Evolutionary conservation across 1,140 invertebrate genomes (phyloP), one percentile per base, ranked within the genome.

Genomic region (Zaprionus ghesquierei): DNA sequence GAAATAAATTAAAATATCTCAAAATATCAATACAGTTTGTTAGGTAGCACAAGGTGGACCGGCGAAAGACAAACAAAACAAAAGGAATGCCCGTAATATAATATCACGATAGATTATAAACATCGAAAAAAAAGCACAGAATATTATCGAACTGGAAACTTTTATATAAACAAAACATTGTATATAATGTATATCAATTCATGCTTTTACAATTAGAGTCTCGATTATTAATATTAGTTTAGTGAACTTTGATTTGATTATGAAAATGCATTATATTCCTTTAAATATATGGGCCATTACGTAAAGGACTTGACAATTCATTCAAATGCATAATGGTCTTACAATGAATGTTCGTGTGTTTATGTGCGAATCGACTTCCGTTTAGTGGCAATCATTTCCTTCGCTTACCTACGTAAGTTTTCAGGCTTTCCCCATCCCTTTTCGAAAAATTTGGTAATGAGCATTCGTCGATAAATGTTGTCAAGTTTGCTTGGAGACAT

Each of bases 401-500:
- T 53, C 22, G 49, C 76, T 92, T 93, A 98, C 98, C 96, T 96
- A 92, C 96, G 95, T 33, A 99, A 94, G 93, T 97, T 96, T 84
- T 98, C 96, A 6, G 98, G 97, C 79, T 96, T 96, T 6, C 98
- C 98, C 98, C 98, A 99, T 75, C 98, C 98, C 94, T 98, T 97
- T 0, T 96, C 96, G 91, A 99, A 99, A 92, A 99, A 98, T 92
- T 97, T 97, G 1, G 97, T 97, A 38, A 99, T 93, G 22, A 99
- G 93, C 87, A 99, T 94, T 90, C 95, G 96, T 81, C 98, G 93
- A 92, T 98, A 99, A 54, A 98, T 94, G 54, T 96, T 95, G 93
- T 99, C 98, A 77, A 98, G 93, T 81, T 94, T 94, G 91, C 96
- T 97, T 12, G 95, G 93, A 72, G 95, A 94, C 95, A 96, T 96